phyloP scores from a whole-genome alignment of 2,888 invertebrate species.

The Bhutanitis thaidina region DNA sequence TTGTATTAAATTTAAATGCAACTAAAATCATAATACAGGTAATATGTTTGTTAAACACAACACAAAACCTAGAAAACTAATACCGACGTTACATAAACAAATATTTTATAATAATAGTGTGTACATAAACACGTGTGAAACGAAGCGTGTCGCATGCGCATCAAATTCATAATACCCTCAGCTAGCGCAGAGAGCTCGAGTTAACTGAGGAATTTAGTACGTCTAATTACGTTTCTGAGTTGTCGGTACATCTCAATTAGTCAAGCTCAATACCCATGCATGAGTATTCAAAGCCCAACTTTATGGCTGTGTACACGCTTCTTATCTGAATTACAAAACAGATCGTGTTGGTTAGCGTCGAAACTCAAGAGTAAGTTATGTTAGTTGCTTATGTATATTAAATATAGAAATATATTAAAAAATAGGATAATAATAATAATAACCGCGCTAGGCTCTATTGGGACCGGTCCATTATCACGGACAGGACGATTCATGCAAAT shows the following conservation, averaged over 20 bases:
- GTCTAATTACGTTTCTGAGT: constrained; percentile 38
- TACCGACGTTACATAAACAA: constrained; percentile 17
- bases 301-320: constrained; percentile 38
- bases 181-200: constrained; percentile 23
- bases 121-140: constrained; percentile 31
- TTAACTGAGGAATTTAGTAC: constrained; percentile 43
- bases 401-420: no score
- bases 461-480: no score
- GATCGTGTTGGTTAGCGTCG: constrained; percentile 1
- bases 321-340: constrained; percentile 24
- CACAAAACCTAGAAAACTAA: no score
- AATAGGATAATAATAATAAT: no score
- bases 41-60: no score
- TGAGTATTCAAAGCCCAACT: constrained; percentile 41
- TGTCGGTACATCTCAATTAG: constrained; percentile 52
- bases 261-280: constrained; percentile 30
- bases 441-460: no score
- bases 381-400: no score
- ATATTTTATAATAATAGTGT: constrained; percentile 25
- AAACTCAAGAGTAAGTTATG: background rate
- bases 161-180: constrained; percentile 44
- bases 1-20: no score
- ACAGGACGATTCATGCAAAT: no score
- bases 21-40: no score
- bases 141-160: constrained; percentile 42